Conservation (phyloP, 2,113 vertebrate species). For the Setophaga coronata region DNA sequence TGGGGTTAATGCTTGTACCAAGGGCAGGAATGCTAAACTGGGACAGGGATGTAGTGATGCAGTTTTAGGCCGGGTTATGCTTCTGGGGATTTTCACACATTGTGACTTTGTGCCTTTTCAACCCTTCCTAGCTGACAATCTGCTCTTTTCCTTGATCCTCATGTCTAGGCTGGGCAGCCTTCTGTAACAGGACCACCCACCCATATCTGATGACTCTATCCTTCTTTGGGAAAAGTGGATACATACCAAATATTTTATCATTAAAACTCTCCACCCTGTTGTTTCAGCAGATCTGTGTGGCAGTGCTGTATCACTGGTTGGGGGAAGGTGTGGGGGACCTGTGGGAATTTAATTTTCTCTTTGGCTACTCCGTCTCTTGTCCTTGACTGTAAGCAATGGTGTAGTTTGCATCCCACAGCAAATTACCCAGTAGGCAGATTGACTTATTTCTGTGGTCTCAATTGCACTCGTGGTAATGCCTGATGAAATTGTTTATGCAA, state of each 20-base stretch:
- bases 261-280: background rate
- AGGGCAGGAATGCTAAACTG: background rate
- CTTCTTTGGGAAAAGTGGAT: background rate
- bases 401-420: background rate
- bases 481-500: constrained; percentile 55
- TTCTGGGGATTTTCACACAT: background rate
- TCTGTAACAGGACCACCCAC: background rate
- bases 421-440: background rate
- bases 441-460: background rate
- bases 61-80: background rate
- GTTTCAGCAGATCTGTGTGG: background rate
- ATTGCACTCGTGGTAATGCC: background rate
- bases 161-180: background rate
- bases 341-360: background rate
- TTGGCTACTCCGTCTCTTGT: background rate
- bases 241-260: background rate
- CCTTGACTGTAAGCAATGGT: background rate
- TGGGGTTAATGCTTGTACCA: background rate
- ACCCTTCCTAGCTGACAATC: background rate
- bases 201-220: rapidly evolving
- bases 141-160: background rate
- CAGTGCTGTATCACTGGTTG: rapidly evolving
- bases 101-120: background rate
- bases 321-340: background rate
- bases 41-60: background rate